Conservation (phyloP, 2,888 invertebrate species). For the Volucella inanis region DNA sequence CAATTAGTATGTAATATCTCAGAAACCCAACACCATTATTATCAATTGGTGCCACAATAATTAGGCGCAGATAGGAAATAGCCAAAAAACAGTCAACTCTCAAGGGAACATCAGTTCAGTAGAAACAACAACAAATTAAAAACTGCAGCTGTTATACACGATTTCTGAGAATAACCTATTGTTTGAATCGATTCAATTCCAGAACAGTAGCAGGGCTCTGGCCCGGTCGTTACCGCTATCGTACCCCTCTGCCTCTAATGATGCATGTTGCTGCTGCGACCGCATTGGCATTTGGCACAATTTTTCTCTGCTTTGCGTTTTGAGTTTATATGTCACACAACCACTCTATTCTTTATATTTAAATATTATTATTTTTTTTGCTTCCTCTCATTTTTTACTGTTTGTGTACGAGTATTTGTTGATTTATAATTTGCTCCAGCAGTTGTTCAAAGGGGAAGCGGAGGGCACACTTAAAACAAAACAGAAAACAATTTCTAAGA, state of each 20-base stretch:
- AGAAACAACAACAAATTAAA: slow-evolving; percentile 30
- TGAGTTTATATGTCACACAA: slow-evolving; percentile 51
- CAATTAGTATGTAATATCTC: slow-evolving; percentile 27
- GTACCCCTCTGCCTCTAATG: background rate
- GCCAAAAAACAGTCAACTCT: slow-evolving; percentile 54
- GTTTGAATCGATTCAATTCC: slow-evolving; percentile 60
- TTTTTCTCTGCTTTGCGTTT: slow-evolving; percentile 60
- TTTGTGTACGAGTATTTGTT: slow-evolving; percentile 45
- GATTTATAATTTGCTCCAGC: slow-evolving; percentile 68
- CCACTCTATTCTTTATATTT: slow-evolving; percentile 10
- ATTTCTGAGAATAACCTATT: slow-evolving; percentile 47
- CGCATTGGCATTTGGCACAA: slow-evolving; percentile 70
- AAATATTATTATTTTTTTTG: slow-evolving; percentile 1
- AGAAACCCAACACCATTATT: no score
- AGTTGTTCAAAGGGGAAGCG: slow-evolving; percentile 10
- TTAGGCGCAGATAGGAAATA: slow-evolving; percentile 48
- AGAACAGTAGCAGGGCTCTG: slow-evolving; percentile 6
- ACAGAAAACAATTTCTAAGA: slow-evolving; percentile 29
- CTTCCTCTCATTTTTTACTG: background rate
- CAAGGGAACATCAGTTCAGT: slow-evolving; percentile 28
- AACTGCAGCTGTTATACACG: slow-evolving; percentile 56
- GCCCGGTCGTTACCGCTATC: slow-evolving; percentile 17
- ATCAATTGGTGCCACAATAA: background rate
- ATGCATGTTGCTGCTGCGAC: slow-evolving; percentile 34
- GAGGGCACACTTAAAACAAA: background rate